Conservation (phyloP, 2,113 vertebrate genomes). For the Sorex araneus region DNA sequence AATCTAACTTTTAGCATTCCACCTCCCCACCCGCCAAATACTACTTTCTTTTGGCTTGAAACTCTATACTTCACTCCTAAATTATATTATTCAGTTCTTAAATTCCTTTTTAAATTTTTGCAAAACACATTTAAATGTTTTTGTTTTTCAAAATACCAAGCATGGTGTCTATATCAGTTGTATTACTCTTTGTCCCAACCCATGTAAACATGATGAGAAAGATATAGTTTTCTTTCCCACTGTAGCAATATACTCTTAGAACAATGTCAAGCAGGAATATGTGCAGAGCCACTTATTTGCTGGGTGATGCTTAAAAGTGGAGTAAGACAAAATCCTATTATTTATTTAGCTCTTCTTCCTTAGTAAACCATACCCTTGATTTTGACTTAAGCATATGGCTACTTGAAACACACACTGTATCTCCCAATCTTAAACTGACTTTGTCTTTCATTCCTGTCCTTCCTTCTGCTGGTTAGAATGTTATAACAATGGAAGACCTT, state of each 20-base stretch:
- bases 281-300: background rate
- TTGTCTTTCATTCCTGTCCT: background rate
- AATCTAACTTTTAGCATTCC: background rate
- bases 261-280: background rate
- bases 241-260: background rate
- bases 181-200: background rate
- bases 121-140: background rate
- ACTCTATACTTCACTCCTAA: background rate
- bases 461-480: background rate
- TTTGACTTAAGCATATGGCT: background rate
- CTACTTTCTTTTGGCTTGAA: background rate
- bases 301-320: background rate
- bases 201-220: background rate
- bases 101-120: too few relatives aligned
- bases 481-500: background rate
- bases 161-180: too few relatives aligned
- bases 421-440: background rate
- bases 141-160: too few relatives aligned
- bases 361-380: background rate
- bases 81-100: background rate
- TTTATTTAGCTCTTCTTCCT: background rate
- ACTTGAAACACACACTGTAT: constrained; percentile 1
- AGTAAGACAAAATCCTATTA: background rate
- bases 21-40: background rate
- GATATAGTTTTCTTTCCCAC: background rate